Evolutionary conservation across 2,113 vertebrate species (phyloP), one percentile per base, ranked within the genome.

Genomic region (Orcinus orca): DNA sequence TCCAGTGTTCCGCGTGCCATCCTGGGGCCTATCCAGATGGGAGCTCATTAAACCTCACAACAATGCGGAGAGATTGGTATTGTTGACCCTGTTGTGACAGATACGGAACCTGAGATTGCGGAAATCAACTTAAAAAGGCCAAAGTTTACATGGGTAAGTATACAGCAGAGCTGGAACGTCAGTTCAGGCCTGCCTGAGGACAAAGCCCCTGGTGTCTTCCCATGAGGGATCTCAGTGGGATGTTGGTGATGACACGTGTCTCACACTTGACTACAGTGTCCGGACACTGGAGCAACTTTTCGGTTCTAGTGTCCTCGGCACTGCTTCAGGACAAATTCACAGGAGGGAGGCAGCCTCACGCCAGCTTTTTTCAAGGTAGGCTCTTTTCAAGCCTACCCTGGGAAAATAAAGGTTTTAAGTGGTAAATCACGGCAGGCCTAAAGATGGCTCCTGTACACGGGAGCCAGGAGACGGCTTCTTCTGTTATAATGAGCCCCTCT

Each of bases 401-500:
- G 83, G 92, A 97, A 96, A 96, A 84, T 62, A 67, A 92, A 93
- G 73, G n/a, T 67, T 71, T 65, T 95, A 81, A 91, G 79, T 68
- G 87, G 74, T 82, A 91, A 97, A 68, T 89, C 85, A 97, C 53
- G 74, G 63, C 73, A 55, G 41, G 65, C 63, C 33, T 63, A 81
- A 84, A 90, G 97, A 87, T 18, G 88, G 86, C 26, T 60, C 15
- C 3, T 13, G 20, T 62, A 71, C 92, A 92, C 38, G 36, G 82
- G 26, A 92, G 44, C 80, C 67, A 44, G 65, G 50, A 97, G 92
- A 93, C 68, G 5, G 13, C 36, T 55, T 93, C 89, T 86, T 90
- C 80, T 84, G 98, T 98, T 98, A 98, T 98, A 98, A 98, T 97
- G 98, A 98, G 97, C 95, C 98, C 98, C 98, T 98, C 98, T 98